Evolutionary conservation across 2,113 vertebrate genomes (phyloP).

Genomic region (Halichoeres trimaculatus): DNA sequence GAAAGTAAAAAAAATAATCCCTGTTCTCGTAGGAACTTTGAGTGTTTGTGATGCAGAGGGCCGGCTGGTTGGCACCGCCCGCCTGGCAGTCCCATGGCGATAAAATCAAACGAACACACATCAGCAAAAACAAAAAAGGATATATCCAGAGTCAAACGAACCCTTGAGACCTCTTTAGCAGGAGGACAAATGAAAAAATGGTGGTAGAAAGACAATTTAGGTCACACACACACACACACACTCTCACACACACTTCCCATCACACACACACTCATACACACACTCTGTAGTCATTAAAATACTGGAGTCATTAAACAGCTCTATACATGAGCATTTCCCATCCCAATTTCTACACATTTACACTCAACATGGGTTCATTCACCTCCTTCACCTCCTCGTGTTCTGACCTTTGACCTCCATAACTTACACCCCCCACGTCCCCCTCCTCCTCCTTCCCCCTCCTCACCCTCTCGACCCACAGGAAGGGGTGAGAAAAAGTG

Average conservation of each 20-base stretch:
- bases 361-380: slow-evolving; percentile 29
- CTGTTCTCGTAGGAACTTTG: not conserved
- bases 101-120: slow-evolving; percentile 44
- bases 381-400: not conserved
- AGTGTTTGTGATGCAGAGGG: slow-evolving; percentile 25
- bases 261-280: slow-evolving; percentile 20
- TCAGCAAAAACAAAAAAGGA: not conserved
- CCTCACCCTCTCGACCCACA: not conserved
- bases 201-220: slow-evolving; percentile 22
- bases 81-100: slow-evolving; percentile 72
- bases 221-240: not conserved
- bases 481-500: not conserved
- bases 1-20: not conserved
- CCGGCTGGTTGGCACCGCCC: slow-evolving; percentile 50
- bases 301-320: slow-evolving; percentile 61
- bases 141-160: slow-evolving; percentile 18
- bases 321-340: slow-evolving; percentile 52
- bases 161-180: slow-evolving; percentile 17
- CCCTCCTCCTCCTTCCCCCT: not conserved
- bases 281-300: slow-evolving; percentile 46
- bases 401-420: slow-evolving; percentile 30
- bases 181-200: slow-evolving; percentile 42
- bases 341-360: slow-evolving; percentile 69
- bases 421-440: not conserved
- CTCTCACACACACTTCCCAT: not conserved